Conservation (phyloP, 1,140 invertebrate species). For the Temnothorax curvispinosus region DNA sequence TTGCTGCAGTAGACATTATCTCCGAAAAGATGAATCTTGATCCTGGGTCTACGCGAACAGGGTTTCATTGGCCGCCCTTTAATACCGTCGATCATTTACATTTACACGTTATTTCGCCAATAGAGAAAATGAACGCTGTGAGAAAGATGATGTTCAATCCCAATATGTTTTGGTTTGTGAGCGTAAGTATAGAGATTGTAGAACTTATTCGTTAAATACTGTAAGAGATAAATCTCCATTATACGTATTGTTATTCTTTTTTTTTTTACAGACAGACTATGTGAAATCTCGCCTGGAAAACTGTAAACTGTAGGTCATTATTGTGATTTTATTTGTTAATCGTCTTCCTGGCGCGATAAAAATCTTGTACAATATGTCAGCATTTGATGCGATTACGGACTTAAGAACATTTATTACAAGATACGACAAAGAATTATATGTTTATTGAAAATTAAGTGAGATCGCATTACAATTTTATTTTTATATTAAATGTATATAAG, state of each 20-base stretch:
- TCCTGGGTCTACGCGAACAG: conserved; percentile 88
- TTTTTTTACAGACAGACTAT: conserved; percentile 82
- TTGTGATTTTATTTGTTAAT: neutral
- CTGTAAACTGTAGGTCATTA: neutral
- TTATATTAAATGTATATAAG: neutral
- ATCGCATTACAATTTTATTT: conserved; percentile 23
- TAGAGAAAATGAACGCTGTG: conserved; percentile 91
- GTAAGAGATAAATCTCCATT: neutral
- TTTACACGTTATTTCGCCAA: conserved; percentile 94
- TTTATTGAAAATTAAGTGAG: neutral
- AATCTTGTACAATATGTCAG: neutral
- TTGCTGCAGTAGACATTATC: conserved; percentile 87
- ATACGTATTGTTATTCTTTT: neutral
- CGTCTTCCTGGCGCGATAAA: neutral
- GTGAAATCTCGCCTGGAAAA: conserved; percentile 79
- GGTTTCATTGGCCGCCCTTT: conserved; percentile 97
- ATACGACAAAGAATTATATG: conserved; percentile 7
- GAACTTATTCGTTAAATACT: neutral
- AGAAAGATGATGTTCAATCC: conserved; percentile 90
- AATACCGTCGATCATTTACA: conserved; percentile 94
- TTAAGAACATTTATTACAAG: conserved; percentile 8
- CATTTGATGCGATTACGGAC: neutral
- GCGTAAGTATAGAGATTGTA: conserved; percentile 87
- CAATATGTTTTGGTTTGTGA: conserved; percentile 94
- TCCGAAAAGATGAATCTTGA: conserved; percentile 86